These are phyloP conservation scores for Ammodytes marinus DNA, from an alignment of 2,113 vertebrate species.

Conservation along the genomic window DNA sequence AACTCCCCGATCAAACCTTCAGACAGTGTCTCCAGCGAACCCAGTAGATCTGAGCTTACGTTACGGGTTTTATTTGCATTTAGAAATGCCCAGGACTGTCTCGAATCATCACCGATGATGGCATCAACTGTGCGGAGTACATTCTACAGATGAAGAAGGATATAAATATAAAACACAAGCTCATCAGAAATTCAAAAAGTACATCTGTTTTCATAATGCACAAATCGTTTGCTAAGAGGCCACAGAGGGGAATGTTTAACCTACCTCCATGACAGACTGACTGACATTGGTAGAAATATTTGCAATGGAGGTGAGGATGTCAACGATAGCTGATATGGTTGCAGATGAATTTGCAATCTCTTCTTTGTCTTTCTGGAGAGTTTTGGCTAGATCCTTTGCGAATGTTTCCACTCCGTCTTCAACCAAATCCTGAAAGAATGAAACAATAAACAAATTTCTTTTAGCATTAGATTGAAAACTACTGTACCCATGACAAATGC, in stretches of 20 bases:
- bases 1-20: conserved; percentile 41
- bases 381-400: conserved; percentile 47
- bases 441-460: neutral
- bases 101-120: conserved; percentile 54
- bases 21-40: conserved; percentile 83
- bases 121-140: conserved; percentile 74
- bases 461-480: neutral
- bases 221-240: neutral
- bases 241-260: neutral
- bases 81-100: conserved; percentile 68
- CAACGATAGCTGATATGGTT: conserved; percentile 68
- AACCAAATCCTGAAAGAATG: conserved; percentile 58
- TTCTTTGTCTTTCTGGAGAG: rapidly evolving
- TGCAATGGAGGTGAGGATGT: conserved; percentile 65
- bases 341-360: conserved; percentile 47
- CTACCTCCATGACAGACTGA: conserved; percentile 57
- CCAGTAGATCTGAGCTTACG: conserved; percentile 80
- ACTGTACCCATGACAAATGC: neutral
- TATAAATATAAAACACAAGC: neutral
- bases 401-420: conserved; percentile 23
- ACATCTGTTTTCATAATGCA: neutral
- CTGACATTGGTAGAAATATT: conserved; percentile 15
- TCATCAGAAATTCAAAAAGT: neutral
- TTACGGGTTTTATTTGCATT: conserved; percentile 53
- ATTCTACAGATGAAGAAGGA: conserved; percentile 67